A percentile compares a stretch with the other conserved stretches of the same genome.
Evolutionary conservation across 1,140 invertebrate genomes (phyloP).

Genomic region (Saxidomus purpurata): DNA sequence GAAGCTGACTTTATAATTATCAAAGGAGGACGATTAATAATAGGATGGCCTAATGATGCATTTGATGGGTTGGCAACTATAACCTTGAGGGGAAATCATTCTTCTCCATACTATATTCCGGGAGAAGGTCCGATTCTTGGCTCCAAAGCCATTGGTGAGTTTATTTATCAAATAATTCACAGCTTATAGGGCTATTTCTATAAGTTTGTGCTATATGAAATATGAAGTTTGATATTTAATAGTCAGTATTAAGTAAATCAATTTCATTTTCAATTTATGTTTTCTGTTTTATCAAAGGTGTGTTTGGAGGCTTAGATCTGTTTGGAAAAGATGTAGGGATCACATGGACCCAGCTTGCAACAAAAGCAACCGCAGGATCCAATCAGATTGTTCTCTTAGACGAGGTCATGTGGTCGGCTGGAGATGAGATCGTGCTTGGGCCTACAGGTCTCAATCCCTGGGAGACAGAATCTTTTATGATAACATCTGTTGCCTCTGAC

Average conservation of each 20-base stretch:
- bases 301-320: conserved; percentile 84
- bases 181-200: no score
- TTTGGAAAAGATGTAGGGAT: conserved; percentile 78
- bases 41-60: conserved; percentile 79
- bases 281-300: conserved; percentile 67
- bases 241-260: no score
- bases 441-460: conserved; percentile 79
- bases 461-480: conserved; percentile 84
- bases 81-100: conserved; percentile 76
- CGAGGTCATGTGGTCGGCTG: conserved; percentile 79
- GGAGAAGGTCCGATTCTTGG: conserved; percentile 76
- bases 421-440: conserved; percentile 83
- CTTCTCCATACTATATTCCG: conserved; percentile 66
- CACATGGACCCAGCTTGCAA: conserved; percentile 80
- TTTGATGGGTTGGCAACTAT: conserved; percentile 78
- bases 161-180: neutral
- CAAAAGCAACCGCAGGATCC: conserved; percentile 75
- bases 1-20: conserved; percentile 80
- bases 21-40: conserved; percentile 80
- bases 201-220: no score
- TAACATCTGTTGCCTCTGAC: conserved; percentile 75
- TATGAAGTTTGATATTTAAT: no score
- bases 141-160: conserved; percentile 81
- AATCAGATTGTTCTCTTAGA: conserved; percentile 75
- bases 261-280: no score